These are phyloP conservation scores for Drosophila nannoptera DNA, from an alignment of 1,140 invertebrate species.

Conservation along the genomic window DNA sequence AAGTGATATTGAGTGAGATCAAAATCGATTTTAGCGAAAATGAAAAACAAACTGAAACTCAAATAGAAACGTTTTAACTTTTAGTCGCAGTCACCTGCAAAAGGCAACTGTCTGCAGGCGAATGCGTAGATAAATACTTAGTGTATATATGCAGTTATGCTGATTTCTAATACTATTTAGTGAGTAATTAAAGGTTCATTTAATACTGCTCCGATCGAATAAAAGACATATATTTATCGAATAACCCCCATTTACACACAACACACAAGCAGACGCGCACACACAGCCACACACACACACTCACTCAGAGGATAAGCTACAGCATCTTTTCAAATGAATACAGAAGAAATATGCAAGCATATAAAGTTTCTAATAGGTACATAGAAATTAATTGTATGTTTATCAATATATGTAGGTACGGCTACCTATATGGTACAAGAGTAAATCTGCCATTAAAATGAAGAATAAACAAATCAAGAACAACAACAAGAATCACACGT, in stretches of 20 bases:
- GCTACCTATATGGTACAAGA: conserved; percentile 57
- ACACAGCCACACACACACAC: conserved; percentile 4
- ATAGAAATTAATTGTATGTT: conserved; percentile 28
- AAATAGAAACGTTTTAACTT: conserved; percentile 49
- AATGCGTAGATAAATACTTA: conserved; percentile 33
- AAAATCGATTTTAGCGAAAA: conserved; percentile 79
- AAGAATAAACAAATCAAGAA: conserved; percentile 29
- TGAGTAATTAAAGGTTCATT: conserved; percentile 46
- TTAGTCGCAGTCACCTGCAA: conserved; percentile 33
- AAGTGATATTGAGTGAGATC: conserved; percentile 79
- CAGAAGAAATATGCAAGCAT: conserved; percentile 10
- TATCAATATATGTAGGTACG: conserved; percentile 19
- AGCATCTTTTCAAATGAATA: conserved; percentile 8
- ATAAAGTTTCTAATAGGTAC: conserved; percentile 52
- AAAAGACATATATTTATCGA: conserved; percentile 62
- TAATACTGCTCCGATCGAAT: conserved; percentile 61
- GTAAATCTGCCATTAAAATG: conserved; percentile 71
- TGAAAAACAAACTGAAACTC: conserved; percentile 49
- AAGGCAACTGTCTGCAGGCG: conserved; percentile 30
- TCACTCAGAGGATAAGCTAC: not conserved
- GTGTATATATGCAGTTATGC: conserved; percentile 20
- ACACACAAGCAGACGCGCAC: not conserved
- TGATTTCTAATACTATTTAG: not conserved
- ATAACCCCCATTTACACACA: conserved; percentile 4
- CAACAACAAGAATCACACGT: conserved; percentile 74